Conservation (phyloP, 2,797 vertebrate species). For the Sebastes nivosus region DNA sequence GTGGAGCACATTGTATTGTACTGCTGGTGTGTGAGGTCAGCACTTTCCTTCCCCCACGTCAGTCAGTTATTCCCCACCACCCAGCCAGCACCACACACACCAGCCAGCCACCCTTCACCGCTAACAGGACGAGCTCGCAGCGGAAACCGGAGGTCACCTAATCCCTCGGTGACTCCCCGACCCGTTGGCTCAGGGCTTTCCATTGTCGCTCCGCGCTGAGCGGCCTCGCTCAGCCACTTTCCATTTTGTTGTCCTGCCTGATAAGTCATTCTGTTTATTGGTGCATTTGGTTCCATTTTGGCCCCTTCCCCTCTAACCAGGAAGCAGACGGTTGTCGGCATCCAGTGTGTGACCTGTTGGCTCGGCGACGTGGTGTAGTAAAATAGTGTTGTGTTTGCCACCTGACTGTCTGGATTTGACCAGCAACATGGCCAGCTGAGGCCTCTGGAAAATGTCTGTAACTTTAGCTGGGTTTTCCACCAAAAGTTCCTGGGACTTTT, state of each 20-base stretch:
- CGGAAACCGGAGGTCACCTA: conserved; percentile 87
- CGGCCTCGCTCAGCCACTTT: conserved; percentile 71
- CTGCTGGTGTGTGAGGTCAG: conserved; percentile 81
- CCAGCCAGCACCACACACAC: conserved; percentile 18
- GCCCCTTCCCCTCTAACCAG: conserved; percentile 38
- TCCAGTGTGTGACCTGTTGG: conserved; percentile 48
- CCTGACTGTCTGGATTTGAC: conserved; percentile 55
- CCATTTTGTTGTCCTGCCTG: conserved; percentile 68
- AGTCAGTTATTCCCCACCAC: conserved; percentile 53
- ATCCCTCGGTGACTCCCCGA: conserved; percentile 82
- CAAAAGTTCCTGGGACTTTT: too few species aligned
- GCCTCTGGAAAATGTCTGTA: not conserved
- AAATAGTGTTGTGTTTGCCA: conserved; percentile 63
- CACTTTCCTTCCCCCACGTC: conserved; percentile 80
- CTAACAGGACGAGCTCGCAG: conserved; percentile 79
- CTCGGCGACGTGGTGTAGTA: conserved; percentile 9
- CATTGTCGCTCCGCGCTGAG: conserved; percentile 73
- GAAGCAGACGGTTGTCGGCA: conserved; percentile 59
- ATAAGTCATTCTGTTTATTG: conserved; percentile 77
- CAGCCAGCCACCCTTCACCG: conserved; percentile 42
- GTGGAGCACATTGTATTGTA: conserved; percentile 76
- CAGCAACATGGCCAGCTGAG: not conserved
- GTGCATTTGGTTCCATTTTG: conserved; percentile 70
- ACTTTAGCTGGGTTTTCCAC: not conserved
- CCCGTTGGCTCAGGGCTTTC: conserved; percentile 83